Percentiles rank a stretch among this genome's conserved stretches.
phyloP scores from a whole-genome alignment of 2,113 vertebrate species.

The Antigone vipio region DNA sequence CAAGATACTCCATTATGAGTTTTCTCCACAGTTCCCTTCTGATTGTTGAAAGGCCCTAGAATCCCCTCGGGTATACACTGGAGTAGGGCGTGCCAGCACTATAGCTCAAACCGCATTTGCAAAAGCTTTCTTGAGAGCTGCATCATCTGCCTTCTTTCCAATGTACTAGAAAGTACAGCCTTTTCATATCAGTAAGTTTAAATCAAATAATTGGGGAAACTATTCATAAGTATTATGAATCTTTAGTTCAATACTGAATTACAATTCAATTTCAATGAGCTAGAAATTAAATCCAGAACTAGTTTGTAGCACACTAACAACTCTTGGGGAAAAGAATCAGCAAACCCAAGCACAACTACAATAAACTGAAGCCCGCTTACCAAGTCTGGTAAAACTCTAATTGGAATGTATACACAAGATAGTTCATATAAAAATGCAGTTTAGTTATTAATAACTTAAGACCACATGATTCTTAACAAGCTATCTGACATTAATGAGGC shows the following conservation, averaged over 20 bases:
- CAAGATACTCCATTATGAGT: neutral
- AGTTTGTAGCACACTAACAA: neutral
- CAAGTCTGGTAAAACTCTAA: neutral
- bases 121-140: neutral
- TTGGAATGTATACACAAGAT: neutral
- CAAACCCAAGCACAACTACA: neutral
- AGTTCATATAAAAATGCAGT: neutral
- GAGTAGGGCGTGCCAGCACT: neutral
- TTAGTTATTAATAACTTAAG: neutral
- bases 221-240: neutral
- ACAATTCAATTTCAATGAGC: neutral
- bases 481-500: neutral
- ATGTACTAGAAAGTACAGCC: neutral
- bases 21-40: neutral
- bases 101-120: neutral
- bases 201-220: neutral
- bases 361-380: neutral
- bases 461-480: neutral
- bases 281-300: neutral
- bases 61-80: accelerated
- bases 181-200: neutral
- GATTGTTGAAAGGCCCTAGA: neutral
- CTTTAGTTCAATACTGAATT: neutral
- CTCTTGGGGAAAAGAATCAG: neutral
- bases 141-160: neutral